Evolutionary conservation across 2,113 vertebrate genomes (phyloP), one percentile per base, ranked within the genome.

Genomic region (Sardina pilchardus): DNA sequence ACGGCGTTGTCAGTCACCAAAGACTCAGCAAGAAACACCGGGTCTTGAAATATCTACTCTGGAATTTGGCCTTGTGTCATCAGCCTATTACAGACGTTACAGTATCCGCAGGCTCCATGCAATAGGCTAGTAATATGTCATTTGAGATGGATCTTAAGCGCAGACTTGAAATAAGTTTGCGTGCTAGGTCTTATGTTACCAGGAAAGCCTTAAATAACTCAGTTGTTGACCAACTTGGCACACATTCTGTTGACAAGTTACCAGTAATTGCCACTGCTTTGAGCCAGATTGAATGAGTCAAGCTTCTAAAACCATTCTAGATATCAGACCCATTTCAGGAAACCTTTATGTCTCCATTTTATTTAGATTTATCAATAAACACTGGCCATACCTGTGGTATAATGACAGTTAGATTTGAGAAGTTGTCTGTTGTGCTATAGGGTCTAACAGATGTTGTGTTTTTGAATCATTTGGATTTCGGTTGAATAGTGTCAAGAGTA

Each of bases 401-500:
- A 63, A 24, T 63, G 56, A 63, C 56, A 63, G 19, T n/a, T 63
- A 4, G 21, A 6, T 63, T 24, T 4, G 21, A 63, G 21, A 7
- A 21, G 1, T 14, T 53, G 26, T 67, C 24, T 30, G 26, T 75
- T 75, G 67, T 16, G 9, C 30, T 24, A 17, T 16, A 36, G 30
- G 7, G 67, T 8, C 67, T 0, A 34, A 34, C 30, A 16, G 67
- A 36, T 71, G 30, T 78, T 78, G 26, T 17, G n/a, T 78, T 71
- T 4, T 26, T 71, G 63, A 26, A 34, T 71, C 8, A 63, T 21
- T n/a, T n/a, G 59, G 59, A 63, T 21, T n/a, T 63, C 12, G 26
- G 71, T 34, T 14, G 10, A 17, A 90, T 90, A 34, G 87, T 88
- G 89, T 85, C 91, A 87, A 87, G 91, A 92, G 88, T 84, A 85